phyloP scores from a whole-genome alignment of 2,797 vertebrate genomes.

The Poeciliopsis paucimaculata region DNA sequence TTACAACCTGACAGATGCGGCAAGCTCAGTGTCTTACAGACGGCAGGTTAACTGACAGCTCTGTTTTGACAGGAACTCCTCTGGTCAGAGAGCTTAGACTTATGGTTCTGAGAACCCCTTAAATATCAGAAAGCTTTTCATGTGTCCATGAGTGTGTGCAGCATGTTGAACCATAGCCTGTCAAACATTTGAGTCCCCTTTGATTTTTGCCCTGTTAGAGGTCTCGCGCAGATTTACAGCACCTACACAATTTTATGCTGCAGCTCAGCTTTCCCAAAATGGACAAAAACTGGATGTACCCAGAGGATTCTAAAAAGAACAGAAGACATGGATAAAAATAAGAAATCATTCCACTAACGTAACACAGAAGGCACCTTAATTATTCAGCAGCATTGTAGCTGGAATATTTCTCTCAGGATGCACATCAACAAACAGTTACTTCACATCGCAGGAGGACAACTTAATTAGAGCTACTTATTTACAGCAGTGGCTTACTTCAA shows the following conservation, averaged over 20 bases:
- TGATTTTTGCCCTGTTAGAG: conserved; percentile 4
- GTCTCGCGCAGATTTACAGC: conserved; percentile 15
- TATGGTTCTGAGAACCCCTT: conserved; percentile 5
- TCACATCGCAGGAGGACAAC: not conserved
- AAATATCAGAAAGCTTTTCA: conserved; percentile 25
- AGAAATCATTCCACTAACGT: not conserved
- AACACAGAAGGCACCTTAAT: not conserved
- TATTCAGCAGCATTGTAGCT: not conserved
- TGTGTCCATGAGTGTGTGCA: conserved; percentile 39
- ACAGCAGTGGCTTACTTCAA: not conserved
- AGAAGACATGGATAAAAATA: not conserved
- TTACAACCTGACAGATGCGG: conserved; percentile 26
- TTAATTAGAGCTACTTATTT: not conserved
- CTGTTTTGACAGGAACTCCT: conserved; percentile 44
- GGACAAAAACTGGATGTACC: not conserved
- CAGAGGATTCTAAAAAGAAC: not conserved
- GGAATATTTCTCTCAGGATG: not conserved
- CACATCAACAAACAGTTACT: not conserved
- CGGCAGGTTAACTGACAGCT: conserved; percentile 11
- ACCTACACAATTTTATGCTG: not conserved
- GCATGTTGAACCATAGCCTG: conserved; percentile 40
- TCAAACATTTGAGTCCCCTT: conserved; percentile 28
- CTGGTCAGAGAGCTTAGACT: conserved; percentile 5
- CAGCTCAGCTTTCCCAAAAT: conserved; percentile 14
- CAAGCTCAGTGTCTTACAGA: conserved; percentile 26